Evolutionary conservation across 2,888 invertebrate species (phyloP).

Genomic region (Dryadula phaetusa): DNA sequence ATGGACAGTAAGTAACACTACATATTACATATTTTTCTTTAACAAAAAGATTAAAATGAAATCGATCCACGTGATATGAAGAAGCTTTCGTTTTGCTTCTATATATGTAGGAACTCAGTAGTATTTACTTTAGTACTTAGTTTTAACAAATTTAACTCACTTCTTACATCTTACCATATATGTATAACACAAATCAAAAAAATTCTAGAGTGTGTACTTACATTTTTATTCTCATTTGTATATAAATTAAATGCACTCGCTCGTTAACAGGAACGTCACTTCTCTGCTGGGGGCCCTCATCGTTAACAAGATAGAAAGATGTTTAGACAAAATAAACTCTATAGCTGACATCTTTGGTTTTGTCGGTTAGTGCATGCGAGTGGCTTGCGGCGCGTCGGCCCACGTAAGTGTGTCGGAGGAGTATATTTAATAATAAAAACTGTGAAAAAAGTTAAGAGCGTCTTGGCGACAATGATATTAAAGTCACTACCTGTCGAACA

Average conservation of each 20-base stretch:
- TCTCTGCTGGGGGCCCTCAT: constrained; percentile 31
- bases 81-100: neutral
- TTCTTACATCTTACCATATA: too few species aligned
- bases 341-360: constrained; percentile 28
- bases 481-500: neutral
- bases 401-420: neutral
- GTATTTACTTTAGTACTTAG: too few species aligned
- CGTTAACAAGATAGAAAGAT: constrained; percentile 37
- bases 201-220: neutral
- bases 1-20: constrained; percentile 19
- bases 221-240: neutral
- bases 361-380: neutral
- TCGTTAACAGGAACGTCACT: constrained; percentile 18
- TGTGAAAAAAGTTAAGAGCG: too few species aligned
- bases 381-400: neutral
- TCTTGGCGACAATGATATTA: too few species aligned
- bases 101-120: too few species aligned
- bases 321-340: constrained; percentile 40
- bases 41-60: neutral
- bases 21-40: neutral
- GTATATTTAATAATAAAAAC: neutral
- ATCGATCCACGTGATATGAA: neutral
- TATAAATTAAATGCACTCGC: neutral
- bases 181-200: neutral
- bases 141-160: too few species aligned